Base-by-base conservation (phyloP, 2,797 vertebrate genomes). In the Threskiornis aethiopicus region DNA sequence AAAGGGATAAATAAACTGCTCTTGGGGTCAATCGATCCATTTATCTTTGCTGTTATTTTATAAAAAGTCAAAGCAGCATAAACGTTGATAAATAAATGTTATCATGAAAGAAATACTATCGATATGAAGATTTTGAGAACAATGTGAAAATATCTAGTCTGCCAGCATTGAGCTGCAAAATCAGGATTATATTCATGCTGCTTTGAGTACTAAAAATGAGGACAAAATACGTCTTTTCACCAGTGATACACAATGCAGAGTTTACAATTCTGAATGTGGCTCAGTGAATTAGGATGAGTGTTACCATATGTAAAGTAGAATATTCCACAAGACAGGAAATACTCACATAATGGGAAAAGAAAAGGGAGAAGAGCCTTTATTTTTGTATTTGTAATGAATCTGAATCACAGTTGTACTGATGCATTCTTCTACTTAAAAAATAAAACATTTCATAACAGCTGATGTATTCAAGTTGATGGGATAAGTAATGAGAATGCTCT, bases 1-100 rank as follows among this genome's bases (percentile, higher is more conserved):
- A 98, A 98, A 98, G 97, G 98, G 98, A 98, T 98, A 98, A 98
- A 98, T 98, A 98, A 98, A 98, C 98, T 98, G 97, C 97, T 98
- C 96, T 96, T 97, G 94, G 96, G 98, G 98, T 98, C 98, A 98
- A 98, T 98, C 90, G 97, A 98, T 98, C 97, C 97, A 98, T 98
- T 98, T 98, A 98, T 98, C 98, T 98, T 98, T 95, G 97, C 97
- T 97, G 97, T 97, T 98, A 98, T 98, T 98, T 98, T 98, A 98
- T 97, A 97, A 97, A 98, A 98, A 98, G 97, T 98, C 98, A 98
- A 98, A 98, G 97, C 93, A 97, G 96, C 95, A 97, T 96, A 98
- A 98, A 98, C 98, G 97, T 97, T 98, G 98, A 98, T 98, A 98
- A 98, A 98, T 97, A 98, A 98, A 98, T 95, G 95, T 97, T 98